phyloP scores from a whole-genome alignment of 2,113 vertebrate genomes.

The Chaetorhynchus papuensis region DNA sequence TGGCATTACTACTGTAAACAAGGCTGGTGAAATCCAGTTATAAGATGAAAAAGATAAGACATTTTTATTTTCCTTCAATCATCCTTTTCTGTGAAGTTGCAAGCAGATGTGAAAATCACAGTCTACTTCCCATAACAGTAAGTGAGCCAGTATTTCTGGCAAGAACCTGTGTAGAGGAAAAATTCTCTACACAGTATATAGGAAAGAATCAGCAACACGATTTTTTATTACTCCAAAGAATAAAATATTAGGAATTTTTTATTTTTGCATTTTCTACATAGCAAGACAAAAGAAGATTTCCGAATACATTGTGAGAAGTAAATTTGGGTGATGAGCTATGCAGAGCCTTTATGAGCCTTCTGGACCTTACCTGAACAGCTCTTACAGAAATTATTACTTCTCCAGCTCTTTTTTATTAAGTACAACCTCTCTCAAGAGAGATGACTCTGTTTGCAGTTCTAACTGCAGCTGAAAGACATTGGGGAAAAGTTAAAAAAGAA shows the following conservation, averaged over 20 bases:
- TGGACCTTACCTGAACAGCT: background rate
- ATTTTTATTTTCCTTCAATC: background rate
- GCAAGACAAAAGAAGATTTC: background rate
- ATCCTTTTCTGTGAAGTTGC: background rate
- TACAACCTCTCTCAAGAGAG: background rate
- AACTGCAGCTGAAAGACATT: background rate
- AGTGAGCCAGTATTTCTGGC: background rate
- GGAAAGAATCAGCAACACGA: background rate
- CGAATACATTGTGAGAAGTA: rapidly evolving
- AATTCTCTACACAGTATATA: background rate
- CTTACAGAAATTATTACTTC: background rate
- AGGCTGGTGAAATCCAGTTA: background rate
- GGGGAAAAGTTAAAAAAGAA: background rate
- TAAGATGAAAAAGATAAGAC: background rate
- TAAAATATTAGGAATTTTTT: background rate
- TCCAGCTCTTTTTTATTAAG: background rate
- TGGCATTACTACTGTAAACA: background rate
- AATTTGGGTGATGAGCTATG: background rate
- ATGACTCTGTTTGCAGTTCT: background rate
- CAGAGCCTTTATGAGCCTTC: background rate
- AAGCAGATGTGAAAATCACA: background rate
- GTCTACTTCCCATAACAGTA: background rate
- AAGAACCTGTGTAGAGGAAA: background rate
- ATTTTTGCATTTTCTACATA: background rate
- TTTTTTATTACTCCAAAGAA: background rate